Conservation (phyloP, 2,888 invertebrate species). For the Blomia tropicalis region DNA sequence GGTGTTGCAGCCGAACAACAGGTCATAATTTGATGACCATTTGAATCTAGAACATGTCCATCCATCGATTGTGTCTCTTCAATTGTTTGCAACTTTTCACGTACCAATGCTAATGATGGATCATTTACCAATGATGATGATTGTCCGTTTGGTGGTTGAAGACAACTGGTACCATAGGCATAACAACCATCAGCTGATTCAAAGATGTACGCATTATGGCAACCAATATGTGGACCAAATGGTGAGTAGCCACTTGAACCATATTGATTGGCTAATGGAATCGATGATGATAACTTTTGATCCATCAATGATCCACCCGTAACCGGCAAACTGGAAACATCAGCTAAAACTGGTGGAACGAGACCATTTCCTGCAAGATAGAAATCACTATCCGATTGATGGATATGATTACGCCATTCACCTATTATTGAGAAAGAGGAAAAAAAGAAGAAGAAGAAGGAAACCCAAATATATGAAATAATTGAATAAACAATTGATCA, state of each 20-base stretch:
- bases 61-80: slow-evolving; percentile 17
- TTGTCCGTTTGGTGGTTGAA: neutral
- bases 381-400: slow-evolving; percentile 14
- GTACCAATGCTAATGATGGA: slow-evolving; percentile 12
- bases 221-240: neutral
- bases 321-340: neutral
- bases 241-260: neutral
- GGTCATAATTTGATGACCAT: too few species aligned
- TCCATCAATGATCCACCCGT: neutral
- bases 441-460: neutral
- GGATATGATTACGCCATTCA: slow-evolving; percentile 12
- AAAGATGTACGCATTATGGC: slow-evolving; percentile 5
- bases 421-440: neutral
- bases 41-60: neutral
- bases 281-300: neutral
- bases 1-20: neutral
- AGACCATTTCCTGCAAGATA: neutral
- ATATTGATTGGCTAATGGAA: neutral
- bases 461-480: too few species aligned
- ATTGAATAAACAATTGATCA: neutral
- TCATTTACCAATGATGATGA: neutral
- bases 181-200: slow-evolving; percentile 5
- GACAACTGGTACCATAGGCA: neutral
- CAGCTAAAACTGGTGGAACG: neutral
- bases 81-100: slow-evolving; percentile 23